Base-by-base conservation (phyloP, 1,140 invertebrate genomes). In the Zaprionus ornatus region DNA sequence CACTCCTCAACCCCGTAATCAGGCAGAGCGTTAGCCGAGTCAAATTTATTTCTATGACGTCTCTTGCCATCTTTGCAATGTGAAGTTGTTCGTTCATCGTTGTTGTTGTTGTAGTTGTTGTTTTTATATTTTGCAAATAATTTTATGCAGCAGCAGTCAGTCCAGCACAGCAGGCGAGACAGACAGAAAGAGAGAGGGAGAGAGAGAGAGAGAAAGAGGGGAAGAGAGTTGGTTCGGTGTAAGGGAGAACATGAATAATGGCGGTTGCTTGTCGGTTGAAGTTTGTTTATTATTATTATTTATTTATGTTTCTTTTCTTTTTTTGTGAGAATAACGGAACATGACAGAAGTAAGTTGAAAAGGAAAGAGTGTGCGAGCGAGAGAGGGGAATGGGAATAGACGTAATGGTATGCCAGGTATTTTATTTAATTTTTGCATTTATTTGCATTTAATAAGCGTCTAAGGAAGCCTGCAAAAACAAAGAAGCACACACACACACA, bases 1-100 rank as follows among this genome's bases (percentile, higher is more conserved):
- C 92, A 92, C 86, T 92, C 92, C 85, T 92, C 91, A 82, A 92
- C 90, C 72, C 91, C 91, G 80, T 92, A 92, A 90, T 92, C 91
- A 80, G 91, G 91, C 77, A 92, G 79, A 80, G 91, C 90, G 82
- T 90, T 90, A 68, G 85, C 85, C 73, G 90, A 82, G 69, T 92
- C 91, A 80, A 92, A 91, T 92, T 92, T 92, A 91, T 92, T 91
- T 87, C 90, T 90, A 91, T 92, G 79, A 77, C 90, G 91, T 80
- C 91, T 90, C 82, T 92, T 92, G 79, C 86, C 91, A 88, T 90
- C 91, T 92, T 79, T 82, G 75, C 69, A 80, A 73, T 82, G 72
- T 64, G 57, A 65, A 69, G 61, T 75, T 71, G 61, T 67, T 66
- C 55, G 59, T 21, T 60, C 32, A 10, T 61, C 50, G 52, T 73